Evolutionary conservation across 2,113 vertebrate genomes (phyloP).

Genomic region (Panthera uncia): DNA sequence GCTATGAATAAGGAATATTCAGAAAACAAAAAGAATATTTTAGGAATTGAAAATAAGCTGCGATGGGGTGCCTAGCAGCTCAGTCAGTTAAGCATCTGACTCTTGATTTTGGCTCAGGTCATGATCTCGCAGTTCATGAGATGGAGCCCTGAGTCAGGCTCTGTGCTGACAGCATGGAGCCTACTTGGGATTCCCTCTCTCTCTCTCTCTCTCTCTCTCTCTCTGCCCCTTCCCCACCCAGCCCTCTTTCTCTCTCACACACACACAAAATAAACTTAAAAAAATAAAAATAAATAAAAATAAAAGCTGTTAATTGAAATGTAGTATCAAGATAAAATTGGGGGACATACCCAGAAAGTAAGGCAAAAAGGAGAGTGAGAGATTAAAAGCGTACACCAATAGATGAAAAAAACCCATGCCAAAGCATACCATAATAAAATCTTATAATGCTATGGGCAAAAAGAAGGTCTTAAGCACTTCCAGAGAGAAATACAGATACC

Average conservation of each 20-base stretch:
- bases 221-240: too few relatives aligned
- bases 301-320: not conserved
- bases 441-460: not conserved
- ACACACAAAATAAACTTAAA: too few relatives aligned
- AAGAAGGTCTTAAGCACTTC: not conserved
- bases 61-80: not conserved
- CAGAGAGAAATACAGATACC: not conserved
- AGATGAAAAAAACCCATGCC: not conserved
- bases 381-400: not conserved
- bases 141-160: too few relatives aligned
- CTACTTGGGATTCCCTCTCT: too few relatives aligned
- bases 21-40: not conserved
- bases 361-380: not conserved
- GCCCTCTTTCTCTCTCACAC: too few relatives aligned
- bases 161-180: too few relatives aligned
- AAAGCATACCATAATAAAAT: not conserved
- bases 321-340: not conserved
- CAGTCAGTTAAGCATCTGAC: too few relatives aligned
- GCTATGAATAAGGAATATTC: not conserved
- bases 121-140: too few relatives aligned
- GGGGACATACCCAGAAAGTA: not conserved
- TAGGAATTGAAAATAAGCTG: not conserved
- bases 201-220: too few relatives aligned
- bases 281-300: too few relatives aligned
- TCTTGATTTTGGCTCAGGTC: too few relatives aligned